phyloP scores from a whole-genome alignment of 2,888 invertebrate genomes.

The Dastarcus helophoroides region DNA sequence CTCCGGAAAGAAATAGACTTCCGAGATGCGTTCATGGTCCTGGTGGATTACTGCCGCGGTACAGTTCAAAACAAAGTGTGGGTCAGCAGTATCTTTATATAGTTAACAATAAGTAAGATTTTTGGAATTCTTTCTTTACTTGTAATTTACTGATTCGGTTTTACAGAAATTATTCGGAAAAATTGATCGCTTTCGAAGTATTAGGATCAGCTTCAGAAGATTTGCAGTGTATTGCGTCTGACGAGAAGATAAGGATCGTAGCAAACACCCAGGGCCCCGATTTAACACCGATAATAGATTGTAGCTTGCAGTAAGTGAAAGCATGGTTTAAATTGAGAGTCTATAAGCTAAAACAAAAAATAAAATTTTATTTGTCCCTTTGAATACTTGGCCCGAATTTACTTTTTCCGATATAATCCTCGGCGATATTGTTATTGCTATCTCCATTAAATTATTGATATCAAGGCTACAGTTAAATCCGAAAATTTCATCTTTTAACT shows the following conservation, averaged over 20 bases:
- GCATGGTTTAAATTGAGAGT: too few relatives aligned
- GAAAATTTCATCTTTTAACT: too few relatives aligned
- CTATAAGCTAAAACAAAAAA: neutral
- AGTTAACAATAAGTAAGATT: slow-evolving; percentile 31
- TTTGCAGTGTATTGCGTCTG: slow-evolving; percentile 69
- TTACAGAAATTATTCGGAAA: slow-evolving; percentile 55
- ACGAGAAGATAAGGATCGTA: slow-evolving; percentile 60
- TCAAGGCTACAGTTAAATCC: too few relatives aligned
- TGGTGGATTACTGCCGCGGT: slow-evolving; percentile 75
- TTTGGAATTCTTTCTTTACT: too few relatives aligned
- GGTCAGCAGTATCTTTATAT: slow-evolving; percentile 65
- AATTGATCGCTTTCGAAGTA: slow-evolving; percentile 73
- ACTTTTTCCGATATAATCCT: too few relatives aligned
- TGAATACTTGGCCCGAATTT: too few relatives aligned
- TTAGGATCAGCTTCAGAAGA: slow-evolving; percentile 66
- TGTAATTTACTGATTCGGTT: slow-evolving; percentile 3
- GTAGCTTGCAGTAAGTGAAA: slow-evolving; percentile 47
- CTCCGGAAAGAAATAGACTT: slow-evolving; percentile 56
- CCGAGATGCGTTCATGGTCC: slow-evolving; percentile 56
- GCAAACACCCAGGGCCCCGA: slow-evolving; percentile 47
- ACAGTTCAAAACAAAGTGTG: slow-evolving; percentile 61
- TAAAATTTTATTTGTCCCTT: slow-evolving; percentile 1
- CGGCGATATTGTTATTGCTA: too few relatives aligned
- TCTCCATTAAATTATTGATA: too few relatives aligned
- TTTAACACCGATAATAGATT: slow-evolving; percentile 45